These are phyloP conservation scores for Caenorhabditis wallacei DNA, from an alignment of 2,888 invertebrate species.

Conservation along the genomic window DNA sequence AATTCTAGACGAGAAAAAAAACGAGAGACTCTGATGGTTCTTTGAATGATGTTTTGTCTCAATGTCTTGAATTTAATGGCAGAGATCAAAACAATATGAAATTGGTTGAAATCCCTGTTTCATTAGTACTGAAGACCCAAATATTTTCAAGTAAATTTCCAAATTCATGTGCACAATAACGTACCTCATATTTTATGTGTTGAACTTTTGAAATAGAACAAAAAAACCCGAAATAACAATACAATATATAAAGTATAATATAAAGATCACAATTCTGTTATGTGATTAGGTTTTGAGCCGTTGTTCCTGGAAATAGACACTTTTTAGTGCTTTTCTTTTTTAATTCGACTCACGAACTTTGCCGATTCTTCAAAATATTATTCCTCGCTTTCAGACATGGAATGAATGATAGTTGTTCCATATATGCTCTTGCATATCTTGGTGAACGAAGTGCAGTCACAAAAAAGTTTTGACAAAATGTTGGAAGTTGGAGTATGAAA, in stretches of 20 bases:
- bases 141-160: too few relatives aligned
- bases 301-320: constrained; percentile 29
- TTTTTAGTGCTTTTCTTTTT: not conserved
- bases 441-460: constrained; percentile 55
- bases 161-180: too few relatives aligned
- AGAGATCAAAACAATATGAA: too few relatives aligned
- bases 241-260: not conserved
- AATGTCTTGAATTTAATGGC: too few relatives aligned
- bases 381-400: constrained; percentile 19
- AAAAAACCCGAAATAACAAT: not conserved
- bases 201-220: constrained; percentile 7
- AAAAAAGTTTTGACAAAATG: constrained; percentile 65
- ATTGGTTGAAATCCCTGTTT: too few relatives aligned
- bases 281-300: constrained; percentile 23
- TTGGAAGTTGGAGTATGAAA: constrained; percentile 63
- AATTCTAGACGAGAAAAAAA: constrained; percentile 43
- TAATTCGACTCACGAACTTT: constrained; percentile 29
- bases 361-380: not conserved
- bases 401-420: constrained; percentile 47
- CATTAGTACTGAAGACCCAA: too few relatives aligned
- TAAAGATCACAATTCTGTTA: not conserved
- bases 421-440: constrained; percentile 49
- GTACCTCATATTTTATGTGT: not conserved
- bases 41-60: not conserved
- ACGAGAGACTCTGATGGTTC: constrained; percentile 3